phyloP scores from a whole-genome alignment of 2,113 vertebrate species.

The Anoplopoma fimbria region DNA sequence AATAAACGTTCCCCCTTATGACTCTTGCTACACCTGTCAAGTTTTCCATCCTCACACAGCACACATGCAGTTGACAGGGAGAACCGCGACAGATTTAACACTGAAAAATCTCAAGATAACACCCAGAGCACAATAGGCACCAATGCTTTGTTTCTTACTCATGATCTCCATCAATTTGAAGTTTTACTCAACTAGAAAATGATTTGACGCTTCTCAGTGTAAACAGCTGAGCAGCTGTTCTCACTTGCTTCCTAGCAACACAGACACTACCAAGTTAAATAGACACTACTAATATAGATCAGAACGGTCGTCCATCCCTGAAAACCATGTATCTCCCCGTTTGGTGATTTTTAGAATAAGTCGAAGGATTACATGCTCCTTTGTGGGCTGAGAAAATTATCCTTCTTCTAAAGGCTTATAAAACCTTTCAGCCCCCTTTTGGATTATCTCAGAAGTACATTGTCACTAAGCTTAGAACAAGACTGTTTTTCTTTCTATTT shows the following conservation, averaged over 20 bases:
- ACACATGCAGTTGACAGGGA: neutral
- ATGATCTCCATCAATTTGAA: conserved; percentile 11
- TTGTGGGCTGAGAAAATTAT: conserved; percentile 33
- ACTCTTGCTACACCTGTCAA: neutral
- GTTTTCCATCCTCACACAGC: neutral
- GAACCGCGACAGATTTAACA: neutral
- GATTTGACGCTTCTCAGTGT: conserved; percentile 32
- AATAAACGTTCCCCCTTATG: neutral
- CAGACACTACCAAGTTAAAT: no score
- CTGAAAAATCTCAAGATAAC: neutral
- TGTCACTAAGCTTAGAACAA: conserved; percentile 15
- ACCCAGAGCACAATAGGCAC: neutral
- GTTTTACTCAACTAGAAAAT: conserved; percentile 30
- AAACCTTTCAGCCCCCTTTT: conserved; percentile 19
- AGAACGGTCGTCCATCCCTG: neutral
- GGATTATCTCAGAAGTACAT: conserved; percentile 46
- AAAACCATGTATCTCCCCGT: conserved; percentile 3
- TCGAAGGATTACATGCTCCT: conserved; percentile 42
- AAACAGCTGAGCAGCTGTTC: no score
- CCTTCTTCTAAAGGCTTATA: conserved; percentile 24
- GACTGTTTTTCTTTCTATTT: neutral
- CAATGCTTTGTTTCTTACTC: conserved; percentile 9
- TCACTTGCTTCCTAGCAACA: no score
- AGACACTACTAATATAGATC: conserved; percentile 25
- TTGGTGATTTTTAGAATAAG: conserved; percentile 33